phyloP scores from a whole-genome alignment of 2,797 vertebrate genomes.

The Darevskia mixta region DNA sequence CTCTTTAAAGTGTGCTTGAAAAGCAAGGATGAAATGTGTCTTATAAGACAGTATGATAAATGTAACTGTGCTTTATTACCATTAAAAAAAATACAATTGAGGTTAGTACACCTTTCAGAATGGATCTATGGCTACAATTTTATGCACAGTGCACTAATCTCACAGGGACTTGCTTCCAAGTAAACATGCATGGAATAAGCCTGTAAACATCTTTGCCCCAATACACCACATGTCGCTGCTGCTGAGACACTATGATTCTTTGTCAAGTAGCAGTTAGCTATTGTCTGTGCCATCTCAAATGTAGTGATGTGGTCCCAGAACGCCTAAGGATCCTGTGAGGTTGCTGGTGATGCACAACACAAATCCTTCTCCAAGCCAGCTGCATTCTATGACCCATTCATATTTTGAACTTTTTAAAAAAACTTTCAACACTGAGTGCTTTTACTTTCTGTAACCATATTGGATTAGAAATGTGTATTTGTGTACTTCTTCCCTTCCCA shows the following conservation, averaged over 20 bases:
- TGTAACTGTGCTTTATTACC: neutral
- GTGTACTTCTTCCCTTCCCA: neutral
- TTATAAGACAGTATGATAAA: neutral
- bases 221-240: neutral
- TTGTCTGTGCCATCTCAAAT: neutral
- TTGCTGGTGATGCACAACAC: no score
- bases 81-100: neutral
- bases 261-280: neutral
- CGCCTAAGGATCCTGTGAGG: neutral
- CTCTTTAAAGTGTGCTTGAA: neutral
- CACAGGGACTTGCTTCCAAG: neutral
- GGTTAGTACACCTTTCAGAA: neutral
- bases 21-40: neutral
- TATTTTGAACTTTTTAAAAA: neutral
- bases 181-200: neutral
- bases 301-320: neutral
- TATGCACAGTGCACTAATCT: neutral
- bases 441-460: neutral
- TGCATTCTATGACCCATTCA: neutral
- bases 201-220: neutral
- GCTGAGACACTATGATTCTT: neutral
- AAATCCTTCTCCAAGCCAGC: no score
- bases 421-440: neutral
- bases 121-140: neutral
- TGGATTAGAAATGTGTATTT: neutral